Percentiles rank a stretch among this genome's conserved stretches.
Evolutionary conservation across 2,888 invertebrate genomes (phyloP).

Genomic region (Pristionchus fissidentatus): DNA sequence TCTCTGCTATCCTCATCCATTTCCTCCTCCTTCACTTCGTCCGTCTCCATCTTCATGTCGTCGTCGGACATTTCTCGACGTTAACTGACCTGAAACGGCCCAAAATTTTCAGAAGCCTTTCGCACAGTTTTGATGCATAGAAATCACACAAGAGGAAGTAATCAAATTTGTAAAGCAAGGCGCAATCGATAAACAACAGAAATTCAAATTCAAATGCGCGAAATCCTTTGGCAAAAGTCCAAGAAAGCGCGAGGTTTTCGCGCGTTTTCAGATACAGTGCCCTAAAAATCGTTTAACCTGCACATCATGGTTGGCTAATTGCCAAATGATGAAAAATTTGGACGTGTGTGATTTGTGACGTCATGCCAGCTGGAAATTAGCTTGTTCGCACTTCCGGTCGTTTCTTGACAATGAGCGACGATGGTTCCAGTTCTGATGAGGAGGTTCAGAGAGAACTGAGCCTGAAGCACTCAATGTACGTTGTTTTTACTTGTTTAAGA

Average conservation of each 20-base stretch:
- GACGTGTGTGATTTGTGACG: neutral
- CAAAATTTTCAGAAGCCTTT: neutral
- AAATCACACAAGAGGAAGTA: neutral
- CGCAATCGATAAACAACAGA: neutral
- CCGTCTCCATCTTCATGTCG: slow-evolving; percentile 53
- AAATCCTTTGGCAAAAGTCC: neutral
- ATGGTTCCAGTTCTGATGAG: slow-evolving; percentile 28
- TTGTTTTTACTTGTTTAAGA: neutral
- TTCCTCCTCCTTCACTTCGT: slow-evolving; percentile 40
- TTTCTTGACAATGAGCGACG: slow-evolving; percentile 43
- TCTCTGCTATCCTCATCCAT: slow-evolving; percentile 41
- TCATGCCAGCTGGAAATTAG: slow-evolving; percentile 30
- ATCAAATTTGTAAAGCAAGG: neutral
- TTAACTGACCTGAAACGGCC: neutral
- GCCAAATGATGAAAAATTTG: neutral
- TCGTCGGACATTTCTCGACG: slow-evolving; percentile 36
- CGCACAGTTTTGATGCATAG: neutral
- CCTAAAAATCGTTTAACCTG: neutral
- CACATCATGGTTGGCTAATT: neutral
- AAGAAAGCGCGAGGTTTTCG: neutral
- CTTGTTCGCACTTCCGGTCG: neutral
- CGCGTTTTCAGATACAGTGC: no score
- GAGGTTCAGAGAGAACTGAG: slow-evolving; percentile 16
- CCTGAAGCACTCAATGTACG: slow-evolving; percentile 32
- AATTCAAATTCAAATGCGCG: slow-evolving; percentile 2